phyloP scores from a whole-genome alignment of 2,888 invertebrate species.

The Latrodectus elegans region DNA sequence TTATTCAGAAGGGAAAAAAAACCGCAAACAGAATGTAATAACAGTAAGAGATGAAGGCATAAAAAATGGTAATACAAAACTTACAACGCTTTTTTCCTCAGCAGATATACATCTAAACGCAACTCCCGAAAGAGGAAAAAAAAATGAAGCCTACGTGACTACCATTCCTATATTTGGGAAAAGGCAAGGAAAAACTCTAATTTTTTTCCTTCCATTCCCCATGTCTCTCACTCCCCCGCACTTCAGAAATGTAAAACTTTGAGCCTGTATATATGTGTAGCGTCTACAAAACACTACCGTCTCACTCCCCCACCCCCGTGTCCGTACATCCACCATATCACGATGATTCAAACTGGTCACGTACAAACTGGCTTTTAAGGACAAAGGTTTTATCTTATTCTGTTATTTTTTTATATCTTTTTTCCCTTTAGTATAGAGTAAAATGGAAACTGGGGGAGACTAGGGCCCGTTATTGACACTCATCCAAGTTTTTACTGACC shows the following conservation, averaged over 20 bases:
- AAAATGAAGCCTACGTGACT: slow-evolving; percentile 38
- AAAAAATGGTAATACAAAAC: slow-evolving; percentile 48
- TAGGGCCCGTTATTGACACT: slow-evolving; percentile 54
- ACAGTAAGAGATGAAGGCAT: slow-evolving; percentile 12
- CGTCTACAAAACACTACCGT: slow-evolving; percentile 36
- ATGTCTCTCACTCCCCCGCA: slow-evolving; percentile 9
- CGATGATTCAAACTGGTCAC: slow-evolving; percentile 52
- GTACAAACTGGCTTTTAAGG: slow-evolving; percentile 57
- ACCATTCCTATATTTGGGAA: slow-evolving; percentile 32
- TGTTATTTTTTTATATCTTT: slow-evolving; percentile 7
- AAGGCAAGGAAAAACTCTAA: slow-evolving; percentile 26
- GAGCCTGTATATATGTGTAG: slow-evolving; percentile 20
- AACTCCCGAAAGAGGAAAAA: slow-evolving; percentile 34
- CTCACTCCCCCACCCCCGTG: background rate
- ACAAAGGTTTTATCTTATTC: slow-evolving; percentile 29
- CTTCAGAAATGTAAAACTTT: slow-evolving; percentile 56
- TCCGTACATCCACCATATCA: background rate
- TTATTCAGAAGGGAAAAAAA: slow-evolving; percentile 34
- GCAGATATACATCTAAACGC: slow-evolving; percentile 43
- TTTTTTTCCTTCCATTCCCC: background rate
- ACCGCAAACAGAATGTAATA: slow-evolving; percentile 26
- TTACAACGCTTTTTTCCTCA: slow-evolving; percentile 3
- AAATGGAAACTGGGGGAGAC: slow-evolving; percentile 18
- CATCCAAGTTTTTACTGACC: slow-evolving; percentile 66
- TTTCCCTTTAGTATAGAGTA: background rate